Evolutionary conservation across 2,888 invertebrate genomes (phyloP), one percentile per base, ranked within the genome.

Genomic region (Coleophora flavipennella): DNA sequence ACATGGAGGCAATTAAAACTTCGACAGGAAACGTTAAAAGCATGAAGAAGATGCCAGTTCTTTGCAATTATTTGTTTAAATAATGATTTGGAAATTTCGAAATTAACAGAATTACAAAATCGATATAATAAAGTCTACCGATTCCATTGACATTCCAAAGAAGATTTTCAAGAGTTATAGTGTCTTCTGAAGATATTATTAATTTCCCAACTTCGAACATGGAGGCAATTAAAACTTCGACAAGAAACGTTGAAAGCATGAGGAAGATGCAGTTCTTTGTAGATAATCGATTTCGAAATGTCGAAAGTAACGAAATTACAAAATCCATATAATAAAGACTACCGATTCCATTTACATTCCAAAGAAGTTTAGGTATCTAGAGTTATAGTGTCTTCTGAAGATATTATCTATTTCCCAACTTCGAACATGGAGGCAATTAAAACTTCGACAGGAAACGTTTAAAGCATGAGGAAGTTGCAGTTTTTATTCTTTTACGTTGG

Each of bases 1-100:
- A 68, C 64, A 71, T 67, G 63, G 67, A 64, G 71, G 66, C 72
- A 78, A 78, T 78, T 77, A 73, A 73, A 78, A 78, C 67, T 78
- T 76, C 45, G 49, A 53, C 57, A 59, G 3, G 63, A 63, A 71
- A 66, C 60, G 59, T 61, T 62, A 57, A 54, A 52, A 51, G 51
- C 48, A 49, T 45, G 6, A 4, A 4, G 6, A 20, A 20, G 6
- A n/a, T n/a, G n/a, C n/a, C n/a, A n/a, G n/a, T n/a, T n/a, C n/a
- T n/a, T n/a, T 20, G 3, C 3, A 20, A 6, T 20, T 20, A 53
- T 49, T 50, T 51, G 39, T 43, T 42, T 31, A 39, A 50, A 50
- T 49, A 46, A 47, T 46, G 6, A 20, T 4, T 20, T 20, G 3
- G 3, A 20, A n/a, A n/a, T n/a, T 20, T 20, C 3, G 3, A 20